Evolutionary conservation across 2,113 vertebrate species (phyloP), one percentile per base, ranked within the genome.

Genomic region (Saiga tatarica): DNA sequence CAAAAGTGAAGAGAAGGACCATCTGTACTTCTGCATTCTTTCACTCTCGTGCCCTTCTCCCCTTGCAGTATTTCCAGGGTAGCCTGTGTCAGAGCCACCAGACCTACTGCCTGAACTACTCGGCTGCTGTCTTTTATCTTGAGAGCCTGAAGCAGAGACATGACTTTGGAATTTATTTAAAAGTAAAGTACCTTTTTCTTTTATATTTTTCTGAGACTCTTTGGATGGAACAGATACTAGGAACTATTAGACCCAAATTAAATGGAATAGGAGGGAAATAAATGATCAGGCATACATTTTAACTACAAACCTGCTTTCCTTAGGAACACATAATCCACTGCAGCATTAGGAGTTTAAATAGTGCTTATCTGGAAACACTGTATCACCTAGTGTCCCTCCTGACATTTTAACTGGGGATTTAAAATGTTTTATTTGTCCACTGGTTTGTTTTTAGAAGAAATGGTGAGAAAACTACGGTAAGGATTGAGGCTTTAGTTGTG

Each of bases 91-190:
- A 99, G 98, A 99, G 99, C 96, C 99, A 99, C 94, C 99, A 99
- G 98, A 99, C 99, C 93, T 99, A 99, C 98, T 99, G 99, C 98
- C 99, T 99, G 95, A 99, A 99, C 98, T 99, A 99, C 97, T 99
- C 99, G 19, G 98, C 99, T 0, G 99, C 99, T 92, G 94, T 99
- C 94, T 98, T 99, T 98, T 99, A 99, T 98, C 99, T 99, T 97
- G 99, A 99, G 98, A 99, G 96, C 91, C 98, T 99, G 98, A 99
- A 99, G 97, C 98, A 99, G 95, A 99, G 99, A 94, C 99, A 99
- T 94, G 99, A 99, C 98, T 99, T 99, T 98, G 98, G 99, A 97
- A 99, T 98, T 86, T 99, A 99, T 36, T 96, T 99, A 92, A 99
- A 99, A 99, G 99, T 99, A 99, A 98, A 96, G 94, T 98, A 95